Conservation (phyloP, 2,113 vertebrate species). For the Phoxinus phoxinus region DNA sequence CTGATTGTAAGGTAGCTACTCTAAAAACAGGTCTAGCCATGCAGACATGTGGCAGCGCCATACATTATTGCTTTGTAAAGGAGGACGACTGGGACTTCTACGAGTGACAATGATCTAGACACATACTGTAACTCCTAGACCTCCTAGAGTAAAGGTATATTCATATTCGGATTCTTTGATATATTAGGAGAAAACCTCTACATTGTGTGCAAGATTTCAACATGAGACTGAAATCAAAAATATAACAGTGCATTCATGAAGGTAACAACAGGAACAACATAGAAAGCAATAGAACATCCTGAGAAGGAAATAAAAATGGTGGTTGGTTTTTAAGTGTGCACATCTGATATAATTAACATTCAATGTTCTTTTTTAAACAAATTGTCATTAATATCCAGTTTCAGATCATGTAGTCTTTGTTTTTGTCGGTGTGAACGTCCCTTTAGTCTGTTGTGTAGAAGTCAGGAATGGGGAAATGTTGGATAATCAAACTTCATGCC, state of each 20-base stretch:
- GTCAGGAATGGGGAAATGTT: background rate
- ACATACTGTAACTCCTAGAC: slow-evolving; percentile 50
- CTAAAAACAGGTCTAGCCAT: slow-evolving; percentile 8
- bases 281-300: slow-evolving; percentile 53
- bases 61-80: slow-evolving; percentile 40
- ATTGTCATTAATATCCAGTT: background rate
- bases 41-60: slow-evolving; percentile 11
- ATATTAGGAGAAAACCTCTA: slow-evolving; percentile 49
- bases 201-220: slow-evolving; percentile 24
- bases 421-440: background rate
- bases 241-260: background rate
- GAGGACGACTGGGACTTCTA: slow-evolving; percentile 15
- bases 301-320: slow-evolving; percentile 63
- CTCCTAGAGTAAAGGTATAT: slow-evolving; percentile 44
- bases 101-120: slow-evolving; percentile 13
- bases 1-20: background rate
- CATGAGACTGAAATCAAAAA: slow-evolving; percentile 12
- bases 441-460: background rate
- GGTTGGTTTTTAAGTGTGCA: slow-evolving; percentile 28
- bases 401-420: background rate
- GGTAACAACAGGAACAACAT: slow-evolving; percentile 36
- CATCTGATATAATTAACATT: slow-evolving; percentile 46
- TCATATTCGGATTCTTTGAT: slow-evolving; percentile 58
- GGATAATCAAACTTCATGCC: slow-evolving; percentile 24
- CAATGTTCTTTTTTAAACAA: slow-evolving; percentile 25